Evolutionary conservation across 2,113 vertebrate genomes (phyloP), one percentile per base, ranked within the genome.

Genomic region (Plotosus lineatus): DNA sequence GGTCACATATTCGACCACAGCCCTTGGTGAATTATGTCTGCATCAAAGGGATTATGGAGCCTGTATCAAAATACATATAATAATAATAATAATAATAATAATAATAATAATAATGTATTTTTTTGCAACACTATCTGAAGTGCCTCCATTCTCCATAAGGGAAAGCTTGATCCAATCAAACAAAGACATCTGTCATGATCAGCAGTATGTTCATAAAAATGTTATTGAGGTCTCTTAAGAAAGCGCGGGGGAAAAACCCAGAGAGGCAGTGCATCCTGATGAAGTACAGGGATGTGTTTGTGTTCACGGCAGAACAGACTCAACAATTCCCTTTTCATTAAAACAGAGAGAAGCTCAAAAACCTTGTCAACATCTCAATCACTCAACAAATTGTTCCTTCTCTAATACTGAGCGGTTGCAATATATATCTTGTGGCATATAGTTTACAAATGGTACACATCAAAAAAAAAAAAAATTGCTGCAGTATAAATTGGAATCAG

Each of bases 151-250:
- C 36, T 46, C 53, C 58, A 68, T 73, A 26, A 68, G 40, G 26
- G 19, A 63, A 21, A 82, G 51, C 60, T 75, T 68, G 42, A 85
- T 60, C 55, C 69, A 77, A 78, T 80, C 78, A 77, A 78, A 84
- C 78, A 77, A 60, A 73, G 40, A 69, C 44, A 19, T 63, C 21
- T 44, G 36, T 28, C 26, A 50, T 8, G 15, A 58, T 60, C 31
- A 73, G 53, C 79, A 42, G 33, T 36, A 28, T 40, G 65, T 26
- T 80, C 50, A 77, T 75, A 55, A 65, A 51, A 77, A 77, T n/a
- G 66, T 12, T 44, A 38, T 1, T 12, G 6, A 38, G 48, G 38
- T 56, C 48, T 81, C 65, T 6, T 14, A 56, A n/a, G 31, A 68
- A 72, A 56, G 6, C 56, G 40, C 23, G 14, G 50, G 68, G 74